Conservation (phyloP, 2,797 vertebrate species). For the Melanotaenia parkinsoni region DNA sequence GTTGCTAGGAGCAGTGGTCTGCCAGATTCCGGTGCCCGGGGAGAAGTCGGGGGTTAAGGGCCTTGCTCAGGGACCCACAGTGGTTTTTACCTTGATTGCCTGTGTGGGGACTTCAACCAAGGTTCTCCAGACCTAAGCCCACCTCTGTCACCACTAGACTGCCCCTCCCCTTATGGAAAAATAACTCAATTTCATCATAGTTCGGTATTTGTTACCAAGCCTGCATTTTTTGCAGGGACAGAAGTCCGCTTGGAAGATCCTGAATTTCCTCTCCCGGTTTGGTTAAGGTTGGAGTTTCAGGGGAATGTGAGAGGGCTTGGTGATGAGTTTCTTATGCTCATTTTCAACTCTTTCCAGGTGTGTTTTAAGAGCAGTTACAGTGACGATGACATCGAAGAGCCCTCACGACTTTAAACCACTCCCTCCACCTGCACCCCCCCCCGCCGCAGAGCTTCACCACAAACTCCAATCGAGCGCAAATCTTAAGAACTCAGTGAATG, state of each 20-base stretch:
- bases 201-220: neutral
- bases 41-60: too few species aligned
- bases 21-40: too few species aligned
- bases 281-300: neutral
- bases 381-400: conserved; percentile 85
- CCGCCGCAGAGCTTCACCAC: conserved; percentile 74
- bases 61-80: too few species aligned
- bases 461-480: conserved; percentile 80
- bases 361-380: conserved; percentile 88
- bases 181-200: neutral
- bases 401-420: conserved; percentile 86
- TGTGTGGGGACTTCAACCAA: too few species aligned
- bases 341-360: conserved; percentile 81
- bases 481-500: conserved; percentile 83
- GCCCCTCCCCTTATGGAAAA: neutral
- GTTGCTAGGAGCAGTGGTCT: too few species aligned
- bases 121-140: too few species aligned
- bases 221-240: neutral
- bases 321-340: conserved; percentile 12
- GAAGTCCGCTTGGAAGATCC: neutral
- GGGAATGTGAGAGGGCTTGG: neutral
- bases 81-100: too few species aligned
- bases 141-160: too few species aligned
- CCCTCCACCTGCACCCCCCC: conserved; percentile 67
- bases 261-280: neutral